Evolutionary conservation across 1,140 invertebrate species (phyloP).

Genomic region (Akabosia matsudoensis): DNA sequence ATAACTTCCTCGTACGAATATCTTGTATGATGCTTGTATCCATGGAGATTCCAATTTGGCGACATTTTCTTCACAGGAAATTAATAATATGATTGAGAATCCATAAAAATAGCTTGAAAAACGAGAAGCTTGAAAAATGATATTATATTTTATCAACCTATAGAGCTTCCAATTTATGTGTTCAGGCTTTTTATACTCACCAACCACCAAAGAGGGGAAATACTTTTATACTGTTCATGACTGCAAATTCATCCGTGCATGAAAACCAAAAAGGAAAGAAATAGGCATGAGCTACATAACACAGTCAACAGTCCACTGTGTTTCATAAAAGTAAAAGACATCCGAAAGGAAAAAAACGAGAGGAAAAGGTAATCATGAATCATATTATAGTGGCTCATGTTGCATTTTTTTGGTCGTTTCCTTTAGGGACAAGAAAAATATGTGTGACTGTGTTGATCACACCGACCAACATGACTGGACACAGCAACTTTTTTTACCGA

Average conservation of each 20-base stretch:
- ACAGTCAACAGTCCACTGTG: too few relatives aligned
- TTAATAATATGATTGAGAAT: background rate
- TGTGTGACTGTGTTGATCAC: conserved; percentile 19
- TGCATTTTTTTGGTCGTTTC: background rate
- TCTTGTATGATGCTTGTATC: too few relatives aligned
- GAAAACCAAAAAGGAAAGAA: conserved; percentile 13
- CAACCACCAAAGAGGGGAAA: too few relatives aligned
- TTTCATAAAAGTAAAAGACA: too few relatives aligned
- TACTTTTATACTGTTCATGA: too few relatives aligned
- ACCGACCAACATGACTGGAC: background rate
- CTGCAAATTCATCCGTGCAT: conserved; percentile 11
- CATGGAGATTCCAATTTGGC: background rate
- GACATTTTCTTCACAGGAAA: background rate
- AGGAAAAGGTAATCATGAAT: conserved; percentile 25
- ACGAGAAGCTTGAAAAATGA: background rate
- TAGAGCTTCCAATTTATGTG: too few relatives aligned
- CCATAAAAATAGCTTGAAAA: background rate
- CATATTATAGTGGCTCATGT: conserved; percentile 5
- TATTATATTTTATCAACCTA: background rate
- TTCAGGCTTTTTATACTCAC: too few relatives aligned
- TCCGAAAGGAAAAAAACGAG: background rate
- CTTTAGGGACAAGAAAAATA: background rate
- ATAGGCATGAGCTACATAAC: conserved; percentile 1
- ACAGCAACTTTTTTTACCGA: background rate
- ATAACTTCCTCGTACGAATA: too few relatives aligned